A percentile compares a stretch with the other conserved stretches of the same genome.
Evolutionary conservation across 2,113 vertebrate species (phyloP).

Genomic region (Jaculus jaculus): DNA sequence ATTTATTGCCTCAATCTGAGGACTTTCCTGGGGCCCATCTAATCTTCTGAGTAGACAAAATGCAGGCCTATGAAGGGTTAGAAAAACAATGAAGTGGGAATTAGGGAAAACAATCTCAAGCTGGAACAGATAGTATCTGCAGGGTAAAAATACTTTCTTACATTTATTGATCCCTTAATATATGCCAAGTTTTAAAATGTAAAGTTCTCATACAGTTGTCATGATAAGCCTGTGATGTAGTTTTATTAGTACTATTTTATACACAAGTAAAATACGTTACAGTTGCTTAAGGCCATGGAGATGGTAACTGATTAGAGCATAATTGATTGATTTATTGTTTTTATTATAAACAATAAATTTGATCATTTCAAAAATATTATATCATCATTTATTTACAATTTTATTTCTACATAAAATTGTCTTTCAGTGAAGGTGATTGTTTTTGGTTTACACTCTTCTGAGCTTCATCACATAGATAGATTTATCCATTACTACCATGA

Average conservation of each 20-base stretch:
- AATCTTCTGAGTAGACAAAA: conserved; percentile 16
- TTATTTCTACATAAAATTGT: background rate
- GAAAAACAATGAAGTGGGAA: background rate
- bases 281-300: background rate
- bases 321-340: background rate
- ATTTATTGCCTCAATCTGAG: background rate
- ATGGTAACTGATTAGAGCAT: conserved; percentile 16
- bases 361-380: conserved; percentile 10
- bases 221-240: background rate
- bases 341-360: conserved; percentile 27
- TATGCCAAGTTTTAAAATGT: conserved; percentile 9
- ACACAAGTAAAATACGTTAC: conserved; percentile 12
- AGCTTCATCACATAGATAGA: background rate
- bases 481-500: background rate
- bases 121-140: background rate
- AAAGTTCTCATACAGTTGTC: conserved; percentile 33
- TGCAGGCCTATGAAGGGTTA: background rate
- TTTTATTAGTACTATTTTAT: conserved; percentile 21
- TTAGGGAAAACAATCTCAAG: conserved; percentile 32
- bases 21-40: background rate
- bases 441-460: background rate
- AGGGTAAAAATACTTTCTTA: background rate
- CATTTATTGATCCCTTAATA: conserved; percentile 3
- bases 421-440: background rate
- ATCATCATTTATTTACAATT: background rate